Base-by-base conservation (phyloP, 2,888 invertebrate genomes). In the Drosophila algonquin region DNA sequence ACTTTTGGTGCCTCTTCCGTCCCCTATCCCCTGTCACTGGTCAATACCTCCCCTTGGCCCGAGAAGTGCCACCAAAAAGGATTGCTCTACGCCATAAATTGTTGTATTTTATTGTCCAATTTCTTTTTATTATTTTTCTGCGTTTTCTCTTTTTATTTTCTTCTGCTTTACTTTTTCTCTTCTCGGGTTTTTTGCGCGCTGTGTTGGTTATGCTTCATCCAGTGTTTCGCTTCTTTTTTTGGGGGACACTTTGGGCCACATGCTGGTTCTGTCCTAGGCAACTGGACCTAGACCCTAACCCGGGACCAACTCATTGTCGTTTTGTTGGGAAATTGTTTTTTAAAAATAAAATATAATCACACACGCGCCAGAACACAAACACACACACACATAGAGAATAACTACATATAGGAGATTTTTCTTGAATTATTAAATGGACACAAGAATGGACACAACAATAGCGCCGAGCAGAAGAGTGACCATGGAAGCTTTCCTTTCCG, bases 61-160 rank as follows among this genome's bases (percentile, higher is more conserved):
- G 77, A 70, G 77, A 79, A 87, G 78, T 80, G 81, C 81, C 79
- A 86, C 77, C 79, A 75, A 76, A 87, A 88, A 85, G 85, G 85
- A 85, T 85, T 85, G 88, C 81, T 79, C 75, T 85, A 64, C 75
- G 87, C 87, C 80, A 88, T 86, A 86, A 86, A 86, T 86, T 86
- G 80, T 79, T 83, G 87, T 88, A 86, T 88, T 86, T 86, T 86
- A 86, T 88, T 88, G 86, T 86, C 84, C 87, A 86, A 86, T 86
- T 86, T 86, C 81, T 88, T 88, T 86, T 88, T 86, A 86, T 88
- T 86, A 88, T 86, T 81, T 85, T 80, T 83, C 58, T 72, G 57
- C 46, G 56, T 72, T 72, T 40, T 40, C 40, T 2, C 58, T 52
- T 58, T 55, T 55, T 24, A 5, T 63, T 30, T 40, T 40, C 14